A percentile compares a stretch with the other conserved stretches of the same genome.
These are phyloP conservation scores for Stictocephala bisonia DNA, from an alignment of 2,888 invertebrate species.

Conservation along the genomic window DNA sequence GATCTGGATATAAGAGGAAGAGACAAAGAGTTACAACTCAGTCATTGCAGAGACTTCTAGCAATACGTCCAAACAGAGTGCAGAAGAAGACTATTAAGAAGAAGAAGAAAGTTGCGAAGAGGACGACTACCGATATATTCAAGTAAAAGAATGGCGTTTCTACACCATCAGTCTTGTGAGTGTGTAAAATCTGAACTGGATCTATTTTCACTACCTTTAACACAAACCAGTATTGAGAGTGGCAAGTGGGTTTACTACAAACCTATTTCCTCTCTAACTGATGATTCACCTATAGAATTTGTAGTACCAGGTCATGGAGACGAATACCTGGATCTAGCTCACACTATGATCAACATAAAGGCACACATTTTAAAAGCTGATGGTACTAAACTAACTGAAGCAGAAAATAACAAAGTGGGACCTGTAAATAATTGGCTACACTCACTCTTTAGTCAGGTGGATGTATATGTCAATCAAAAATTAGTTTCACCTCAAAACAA, in stretches of 20 bases:
- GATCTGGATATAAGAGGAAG: conserved; percentile 34
- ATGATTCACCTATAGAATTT: conserved; percentile 58
- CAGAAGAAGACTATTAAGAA: too few species aligned
- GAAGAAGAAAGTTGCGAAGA: not conserved
- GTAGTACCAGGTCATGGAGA: conserved; percentile 55
- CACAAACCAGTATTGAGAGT: conserved; percentile 55
- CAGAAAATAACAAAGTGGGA: conserved; percentile 49
- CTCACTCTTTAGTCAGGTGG: conserved; percentile 57
- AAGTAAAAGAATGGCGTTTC: conserved; percentile 53
- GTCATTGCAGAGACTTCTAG: conserved; percentile 15
- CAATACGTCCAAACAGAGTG: too few species aligned
- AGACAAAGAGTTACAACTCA: conserved; percentile 1
- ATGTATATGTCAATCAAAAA: conserved; percentile 59
- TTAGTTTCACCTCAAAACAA: conserved; percentile 56
- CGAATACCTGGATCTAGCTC: conserved; percentile 57
- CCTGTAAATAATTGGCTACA: conserved; percentile 57
- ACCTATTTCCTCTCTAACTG: conserved; percentile 54
- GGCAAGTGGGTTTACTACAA: conserved; percentile 57
- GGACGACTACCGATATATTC: conserved; percentile 8
- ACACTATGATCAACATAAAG: conserved; percentile 55
- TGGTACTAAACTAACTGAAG: too few species aligned
- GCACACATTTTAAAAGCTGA: too few species aligned
- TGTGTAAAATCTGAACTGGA: conserved; percentile 55
- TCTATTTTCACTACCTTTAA: conserved; percentile 57
- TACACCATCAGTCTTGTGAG: conserved; percentile 54